phyloP scores from a whole-genome alignment of 2,888 invertebrate genomes.

The Cinara cedri region DNA sequence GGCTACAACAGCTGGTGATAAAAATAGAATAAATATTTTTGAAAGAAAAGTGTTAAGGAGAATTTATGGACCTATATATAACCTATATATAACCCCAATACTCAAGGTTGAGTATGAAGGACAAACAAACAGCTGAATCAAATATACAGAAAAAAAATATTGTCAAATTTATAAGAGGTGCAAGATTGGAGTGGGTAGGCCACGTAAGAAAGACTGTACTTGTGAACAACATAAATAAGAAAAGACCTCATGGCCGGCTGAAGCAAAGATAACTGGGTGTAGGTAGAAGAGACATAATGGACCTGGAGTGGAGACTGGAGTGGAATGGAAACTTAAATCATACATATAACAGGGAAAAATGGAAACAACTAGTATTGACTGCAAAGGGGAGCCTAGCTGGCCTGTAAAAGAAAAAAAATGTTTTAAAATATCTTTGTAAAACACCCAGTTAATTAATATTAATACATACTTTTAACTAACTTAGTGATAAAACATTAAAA shows the following conservation, averaged over 20 bases:
- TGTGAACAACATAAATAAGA: slow-evolving; percentile 2
- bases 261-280: neutral
- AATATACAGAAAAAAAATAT: neutral
- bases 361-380: neutral
- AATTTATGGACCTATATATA: too few species aligned
- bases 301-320: too few species aligned
- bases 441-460: too few species aligned
- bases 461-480: neutral
- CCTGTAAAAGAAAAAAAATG: too few species aligned
- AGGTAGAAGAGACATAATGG: neutral
- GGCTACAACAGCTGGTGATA: too few species aligned
- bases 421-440: neutral
- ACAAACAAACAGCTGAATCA: slow-evolving; percentile 5
- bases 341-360: too few species aligned
- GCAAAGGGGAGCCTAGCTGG: too few species aligned
- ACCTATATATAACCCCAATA: too few species aligned
- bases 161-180: neutral
- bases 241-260: neutral
- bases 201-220: neutral
- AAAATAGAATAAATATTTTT: too few species aligned
- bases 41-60: too few species aligned
- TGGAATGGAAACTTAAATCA: neutral
- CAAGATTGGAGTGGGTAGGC: neutral
- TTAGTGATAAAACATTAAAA: neutral
- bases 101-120: neutral